A percentile compares a stretch with the other conserved stretches of the same genome.
Evolutionary conservation across 2,888 invertebrate species (phyloP).

Genomic region (Sicus ferrugineus): DNA sequence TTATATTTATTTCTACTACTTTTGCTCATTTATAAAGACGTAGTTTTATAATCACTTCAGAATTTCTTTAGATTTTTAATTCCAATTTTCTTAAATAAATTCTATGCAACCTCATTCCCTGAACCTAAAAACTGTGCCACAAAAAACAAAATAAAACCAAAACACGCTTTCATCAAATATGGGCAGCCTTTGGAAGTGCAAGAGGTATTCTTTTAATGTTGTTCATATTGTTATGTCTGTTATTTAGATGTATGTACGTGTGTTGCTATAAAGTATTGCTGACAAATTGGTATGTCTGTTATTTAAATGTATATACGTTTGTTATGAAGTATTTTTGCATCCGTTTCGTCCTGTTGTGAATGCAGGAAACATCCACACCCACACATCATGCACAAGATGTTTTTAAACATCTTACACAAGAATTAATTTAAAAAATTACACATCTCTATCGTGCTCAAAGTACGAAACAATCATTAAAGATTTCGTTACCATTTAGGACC

Average conservation of each 20-base stretch:
- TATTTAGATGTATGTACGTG: slow-evolving; percentile 19
- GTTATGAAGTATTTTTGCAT: neutral
- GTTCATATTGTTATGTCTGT: slow-evolving; percentile 6
- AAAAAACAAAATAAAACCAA: slow-evolving; percentile 34
- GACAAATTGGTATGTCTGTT: slow-evolving; percentile 5
- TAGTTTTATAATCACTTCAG: slow-evolving; percentile 17
- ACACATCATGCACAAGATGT: neutral
- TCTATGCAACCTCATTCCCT: slow-evolving; percentile 30
- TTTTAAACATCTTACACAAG: too few relatives aligned
- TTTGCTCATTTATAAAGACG: neutral
- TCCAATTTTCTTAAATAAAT: slow-evolving; percentile 19
- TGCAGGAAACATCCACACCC: neutral
- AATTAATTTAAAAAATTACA: too few relatives aligned
- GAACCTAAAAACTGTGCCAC: slow-evolving; percentile 16
- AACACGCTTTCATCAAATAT: slow-evolving; percentile 48
- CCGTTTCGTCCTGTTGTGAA: neutral
- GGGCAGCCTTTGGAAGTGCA: slow-evolving; percentile 76
- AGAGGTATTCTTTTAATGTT: slow-evolving; percentile 67
- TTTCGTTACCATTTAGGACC: too few relatives aligned
- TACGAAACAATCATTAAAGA: too few relatives aligned
- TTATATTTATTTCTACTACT: neutral
- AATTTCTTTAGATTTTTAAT: slow-evolving; percentile 9
- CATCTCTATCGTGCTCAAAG: too few relatives aligned
- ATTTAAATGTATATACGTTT: slow-evolving; percentile 13
- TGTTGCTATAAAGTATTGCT: too few relatives aligned